Evolutionary conservation across 2,113 vertebrate genomes (phyloP), one percentile per base, ranked within the genome.

Genomic region (Oncorhynchus gorbuscha): DNA sequence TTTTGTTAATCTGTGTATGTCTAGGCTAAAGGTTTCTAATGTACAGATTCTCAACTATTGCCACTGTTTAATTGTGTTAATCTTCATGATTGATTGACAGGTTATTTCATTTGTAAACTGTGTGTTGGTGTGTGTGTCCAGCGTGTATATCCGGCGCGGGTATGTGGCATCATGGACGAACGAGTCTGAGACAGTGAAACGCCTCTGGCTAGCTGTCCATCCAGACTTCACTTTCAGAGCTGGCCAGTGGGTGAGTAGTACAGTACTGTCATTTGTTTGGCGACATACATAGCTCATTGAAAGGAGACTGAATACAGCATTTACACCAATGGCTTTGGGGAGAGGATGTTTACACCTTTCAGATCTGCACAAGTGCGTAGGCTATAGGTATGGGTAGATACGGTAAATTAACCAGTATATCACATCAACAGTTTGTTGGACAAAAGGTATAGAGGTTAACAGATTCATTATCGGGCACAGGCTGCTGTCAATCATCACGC

Each of bases 211-310:
- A 86, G 86, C 93, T 0, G 75, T 97, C 1, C 91, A 95, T 77
- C 93, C 92, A 55, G 93, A 95, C 26, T 97, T 99, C 83, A 93
- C 87, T 76, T 99, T 98, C 86, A 97, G 94, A 91, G 96, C 97
- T 18, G 97, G 96, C 85, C 96, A 99, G 73, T 98, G 97, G 97
- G 97, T 98, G 89, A 96, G 95, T 87, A 78, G 39, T 11, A 45
- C 39, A 45, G 39, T 45, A 45, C 39, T 45, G 14, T 55, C 51
- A 51, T 14, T 39, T 39, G 39, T 39, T 39, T 39, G 39, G 39
- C 39, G 9, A 39, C 39, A 16, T 51, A 4, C 4, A 14, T 51
- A 14, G 49, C 14, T 51, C 49, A 11, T 45, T 45, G 9, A 11
- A 45, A 45, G 39, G 39, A 45, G 9, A 11, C 9, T 45, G 39